Conservation (phyloP, 2,797 vertebrate genomes). For the Melanotaenia pygmaea region DNA sequence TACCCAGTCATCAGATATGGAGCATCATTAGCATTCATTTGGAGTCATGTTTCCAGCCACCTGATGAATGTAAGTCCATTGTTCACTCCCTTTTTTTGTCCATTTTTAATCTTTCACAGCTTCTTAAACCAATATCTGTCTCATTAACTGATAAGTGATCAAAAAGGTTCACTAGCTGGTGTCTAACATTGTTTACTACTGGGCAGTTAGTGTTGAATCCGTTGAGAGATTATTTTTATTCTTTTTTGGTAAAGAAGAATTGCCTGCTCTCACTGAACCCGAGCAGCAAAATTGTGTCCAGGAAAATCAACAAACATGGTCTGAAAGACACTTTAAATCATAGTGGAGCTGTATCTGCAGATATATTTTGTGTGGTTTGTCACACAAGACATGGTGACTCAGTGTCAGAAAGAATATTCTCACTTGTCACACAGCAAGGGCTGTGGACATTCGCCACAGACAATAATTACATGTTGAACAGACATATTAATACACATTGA, state of each 20-base stretch:
- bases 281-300: neutral
- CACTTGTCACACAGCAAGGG: neutral
- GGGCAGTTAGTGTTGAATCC: constrained; percentile 6
- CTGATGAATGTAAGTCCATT: constrained; percentile 41
- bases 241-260: neutral
- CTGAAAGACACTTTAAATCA: constrained; percentile 1
- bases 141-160: constrained; percentile 43
- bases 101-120: constrained; percentile 31
- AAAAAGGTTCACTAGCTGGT: constrained; percentile 13
- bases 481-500: constrained; percentile 24
- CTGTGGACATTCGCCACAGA: constrained; percentile 12
- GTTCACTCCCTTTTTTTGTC: constrained; percentile 27
- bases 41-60: constrained; percentile 34
- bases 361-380: neutral
- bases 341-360: neutral
- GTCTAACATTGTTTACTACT: constrained; percentile 23
- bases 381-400: neutral
- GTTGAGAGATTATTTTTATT: neutral
- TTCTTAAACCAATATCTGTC: constrained; percentile 34
- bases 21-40: constrained; percentile 39
- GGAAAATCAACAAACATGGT: neutral
- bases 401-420: constrained; percentile 7
- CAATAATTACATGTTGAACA: constrained; percentile 3
- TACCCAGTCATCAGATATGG: constrained; percentile 23
- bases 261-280: neutral